Evolutionary conservation across 2,888 invertebrate genomes (phyloP), one percentile per base, ranked within the genome.

Genomic region (Caenorhabditis sp.): DNA sequence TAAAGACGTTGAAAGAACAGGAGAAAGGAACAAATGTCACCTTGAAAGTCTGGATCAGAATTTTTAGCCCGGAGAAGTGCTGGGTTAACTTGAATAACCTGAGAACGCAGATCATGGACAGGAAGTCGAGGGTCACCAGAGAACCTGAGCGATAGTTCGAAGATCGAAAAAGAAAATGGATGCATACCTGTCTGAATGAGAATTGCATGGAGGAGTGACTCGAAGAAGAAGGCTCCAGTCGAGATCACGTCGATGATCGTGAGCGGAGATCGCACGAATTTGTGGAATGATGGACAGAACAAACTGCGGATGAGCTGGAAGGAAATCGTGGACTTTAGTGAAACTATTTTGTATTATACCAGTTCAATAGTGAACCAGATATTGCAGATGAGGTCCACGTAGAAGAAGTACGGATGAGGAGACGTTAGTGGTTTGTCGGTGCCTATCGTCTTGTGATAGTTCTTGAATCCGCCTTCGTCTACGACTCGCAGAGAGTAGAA

Each of bases 241-340:
- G 98, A 98, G 89, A 98, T 96, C 93, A 98, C 97, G 93, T 99
- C 99, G 93, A 99, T 99, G 93, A 99, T 95, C 93, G 99, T 99
- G 91, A 97, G 97, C 84, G 97, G 97, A 60, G 93, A 96, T 93
- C 95, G 92, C 95, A 98, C 94, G 94, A 98, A 99, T 92, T 95
- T 80, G 58, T 85, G 78, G 84, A 93, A 93, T 60, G 92, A 95
- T 26, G 97, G 96, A 67, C 96, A 95, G 92, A 97, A 97, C 92
- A 96, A 94, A 50, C 88, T 88, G 24, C 91, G 87, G 60, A 90
- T 83, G 5, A 88, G 22, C 87, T 88, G 76, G 58, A 87, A 80
- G 32, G 28, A 20, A 11, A 51, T 6, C 2, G 4, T 32, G 9
- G 32, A 32, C 32, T 40, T 40, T 13, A 40, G 6, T 40, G 40